Base-by-base conservation (phyloP, 2,797 vertebrate species). In the Simalia tracyae region DNA sequence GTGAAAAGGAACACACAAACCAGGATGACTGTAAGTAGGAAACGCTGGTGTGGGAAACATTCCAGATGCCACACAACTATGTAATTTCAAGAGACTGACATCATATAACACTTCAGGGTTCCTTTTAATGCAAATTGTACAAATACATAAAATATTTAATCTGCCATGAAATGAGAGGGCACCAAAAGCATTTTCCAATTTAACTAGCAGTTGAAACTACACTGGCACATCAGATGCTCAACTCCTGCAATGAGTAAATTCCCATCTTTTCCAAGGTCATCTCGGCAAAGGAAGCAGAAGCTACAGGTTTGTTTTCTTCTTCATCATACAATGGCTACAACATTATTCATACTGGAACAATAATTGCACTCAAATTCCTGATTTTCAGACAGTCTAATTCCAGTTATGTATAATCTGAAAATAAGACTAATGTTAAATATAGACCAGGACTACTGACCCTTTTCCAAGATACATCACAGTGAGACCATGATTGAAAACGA, bases 181-280 rank as follows among this genome's bases (percentile, higher is more conserved):
- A 85, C 46, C 86, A 89, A 46, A 91, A 95, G 93, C 81, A 94
- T 84, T 95, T 89, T 91, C 42, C 76, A 46, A 81, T 81, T 81
- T 46, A 81, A 81, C 76, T 46, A 81, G 36, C 36, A 96, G 94
- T 86, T 96, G 92, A 91, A 95, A 87, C 24, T 81, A 28, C 10
- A 76, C 8, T 88, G 31, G 89, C 59, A 93, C 84, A 95, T 96
- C 64, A 96, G 96, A 95, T 95, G 96, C 93, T 97, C 95, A 97
- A 95, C 92, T 97, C 97, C 94, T 94, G 93, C 93, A 97, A 93
- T 59, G 96, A 95, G 92, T 93, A 96, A 96, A 88, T 96, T 96
- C 36, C 90, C 93, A 95, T 96, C 95, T 92, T 96, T 94, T 94
- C 93, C 96, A 97, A 97, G 96, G 97, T 95, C 96, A 95, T 90